Evolutionary conservation across 2,797 vertebrate species (phyloP).

Genomic region (Cossypha polioptera): DNA sequence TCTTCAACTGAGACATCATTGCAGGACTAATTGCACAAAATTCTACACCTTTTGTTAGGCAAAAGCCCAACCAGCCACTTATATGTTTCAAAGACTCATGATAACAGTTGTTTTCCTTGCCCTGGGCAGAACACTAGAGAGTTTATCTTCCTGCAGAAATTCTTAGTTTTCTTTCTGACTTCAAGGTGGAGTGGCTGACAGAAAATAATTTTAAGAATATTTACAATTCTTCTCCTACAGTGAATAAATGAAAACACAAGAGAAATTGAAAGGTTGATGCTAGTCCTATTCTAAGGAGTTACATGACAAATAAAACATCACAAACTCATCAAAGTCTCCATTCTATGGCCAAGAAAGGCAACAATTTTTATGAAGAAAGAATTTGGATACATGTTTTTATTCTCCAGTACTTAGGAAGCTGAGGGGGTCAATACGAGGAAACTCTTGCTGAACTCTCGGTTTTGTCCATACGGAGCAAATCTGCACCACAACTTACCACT

Average conservation of each 20-base stretch:
- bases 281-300: background rate
- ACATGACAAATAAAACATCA: background rate
- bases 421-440: background rate
- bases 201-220: background rate
- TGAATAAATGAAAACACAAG: background rate
- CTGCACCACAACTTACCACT: background rate
- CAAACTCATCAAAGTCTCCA: background rate
- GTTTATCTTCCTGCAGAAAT: background rate
- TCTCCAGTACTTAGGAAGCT: background rate
- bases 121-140: background rate
- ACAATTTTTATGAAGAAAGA: background rate
- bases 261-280: background rate
- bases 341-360: background rate
- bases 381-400: background rate
- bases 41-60: background rate
- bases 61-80: background rate
- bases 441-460: background rate
- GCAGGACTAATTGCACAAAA: background rate
- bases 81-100: rapidly evolving
- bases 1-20: background rate
- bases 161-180: background rate
- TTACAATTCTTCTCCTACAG: background rate
- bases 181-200: background rate
- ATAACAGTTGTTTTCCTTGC: background rate
- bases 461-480: background rate